Evolutionary conservation across 2,113 vertebrate species (phyloP).

Genomic region (Cheirogaleus medius): DNA sequence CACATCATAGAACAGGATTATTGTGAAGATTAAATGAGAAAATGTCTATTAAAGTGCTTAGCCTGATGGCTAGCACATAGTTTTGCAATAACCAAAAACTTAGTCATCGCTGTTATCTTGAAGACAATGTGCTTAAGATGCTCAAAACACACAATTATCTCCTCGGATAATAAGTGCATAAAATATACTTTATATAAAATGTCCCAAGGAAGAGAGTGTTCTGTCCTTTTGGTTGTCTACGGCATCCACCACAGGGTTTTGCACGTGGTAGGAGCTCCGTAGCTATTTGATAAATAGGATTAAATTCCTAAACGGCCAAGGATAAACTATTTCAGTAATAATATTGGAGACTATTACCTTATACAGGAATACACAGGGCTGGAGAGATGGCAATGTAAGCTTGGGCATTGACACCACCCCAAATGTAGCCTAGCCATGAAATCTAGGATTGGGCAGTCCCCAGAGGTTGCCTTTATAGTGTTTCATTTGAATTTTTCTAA

Average conservation of each 20-base stretch:
- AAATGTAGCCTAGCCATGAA: not conserved
- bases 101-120: not conserved
- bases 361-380: not conserved
- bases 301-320: not conserved
- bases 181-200: not conserved
- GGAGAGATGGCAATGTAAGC: not conserved
- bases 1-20: not conserved
- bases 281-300: not conserved
- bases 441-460: not conserved
- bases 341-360: not conserved
- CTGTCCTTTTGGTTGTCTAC: not conserved
- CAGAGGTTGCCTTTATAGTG: not conserved
- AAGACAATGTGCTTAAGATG: not conserved
- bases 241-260: not conserved
- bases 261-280: not conserved
- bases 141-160: not conserved
- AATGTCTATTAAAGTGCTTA: not conserved
- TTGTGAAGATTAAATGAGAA: not conserved
- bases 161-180: not conserved
- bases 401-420: not conserved
- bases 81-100: not conserved
- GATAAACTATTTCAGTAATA: not conserved
- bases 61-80: not conserved
- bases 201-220: not conserved
- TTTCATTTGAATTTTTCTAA: not conserved